phyloP scores from a whole-genome alignment of 2,888 invertebrate genomes.

The Scaptomyza tumidula region DNA sequence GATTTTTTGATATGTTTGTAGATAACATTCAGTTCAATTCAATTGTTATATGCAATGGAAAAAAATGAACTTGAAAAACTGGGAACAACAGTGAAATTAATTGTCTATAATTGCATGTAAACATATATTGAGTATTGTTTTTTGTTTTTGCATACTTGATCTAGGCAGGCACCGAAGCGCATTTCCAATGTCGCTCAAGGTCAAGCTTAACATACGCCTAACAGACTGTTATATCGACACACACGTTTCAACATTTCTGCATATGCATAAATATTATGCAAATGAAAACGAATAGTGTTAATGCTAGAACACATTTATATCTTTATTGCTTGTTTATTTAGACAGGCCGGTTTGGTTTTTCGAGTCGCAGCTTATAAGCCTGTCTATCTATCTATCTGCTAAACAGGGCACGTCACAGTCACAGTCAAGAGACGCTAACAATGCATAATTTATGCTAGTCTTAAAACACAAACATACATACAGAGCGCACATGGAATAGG shows the following conservation, averaged over 20 bases:
- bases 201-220: conserved; percentile 47
- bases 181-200: conserved; percentile 73
- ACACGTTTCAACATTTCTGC: conserved; percentile 49
- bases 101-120: conserved; percentile 38
- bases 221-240: conserved; percentile 35
- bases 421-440: conserved; percentile 21
- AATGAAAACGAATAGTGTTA: conserved; percentile 65
- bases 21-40: conserved; percentile 6
- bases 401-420: conserved; percentile 17
- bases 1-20: neutral
- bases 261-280: conserved; percentile 61
- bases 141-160: conserved; percentile 36
- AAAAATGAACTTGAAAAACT: conserved; percentile 21
- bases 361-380: conserved; percentile 15
- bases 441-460: conserved; percentile 64
- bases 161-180: conserved; percentile 30
- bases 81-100: conserved; percentile 53
- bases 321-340: conserved; percentile 57
- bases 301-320: conserved; percentile 42
- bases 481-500: conserved; percentile 20
- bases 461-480: conserved; percentile 7
- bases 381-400: conserved; percentile 14
- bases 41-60: conserved; percentile 16
- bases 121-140: conserved; percentile 12
- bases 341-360: conserved; percentile 43